Conservation (phyloP, 1,140 invertebrate genomes). For the Sipha flava region DNA sequence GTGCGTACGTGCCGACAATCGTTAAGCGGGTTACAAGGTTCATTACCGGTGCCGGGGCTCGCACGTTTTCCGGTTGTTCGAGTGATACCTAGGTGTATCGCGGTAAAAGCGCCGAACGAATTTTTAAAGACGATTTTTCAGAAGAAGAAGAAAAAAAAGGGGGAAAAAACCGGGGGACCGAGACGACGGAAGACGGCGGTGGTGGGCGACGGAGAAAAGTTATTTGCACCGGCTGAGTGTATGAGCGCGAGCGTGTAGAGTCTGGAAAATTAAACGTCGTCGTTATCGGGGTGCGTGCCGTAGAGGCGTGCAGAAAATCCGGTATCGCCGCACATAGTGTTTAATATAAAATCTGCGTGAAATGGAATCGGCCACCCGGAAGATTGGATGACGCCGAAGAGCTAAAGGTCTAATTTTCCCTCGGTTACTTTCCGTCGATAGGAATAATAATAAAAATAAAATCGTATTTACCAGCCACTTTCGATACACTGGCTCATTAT, state of each 20-base stretch:
- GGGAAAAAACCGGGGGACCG: neutral
- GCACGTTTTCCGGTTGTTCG: conserved; percentile 17
- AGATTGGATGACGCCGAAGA: conserved; percentile 20
- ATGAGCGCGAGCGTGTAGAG: neutral
- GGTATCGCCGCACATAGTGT: neutral
- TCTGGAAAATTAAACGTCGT: conserved; percentile 29
- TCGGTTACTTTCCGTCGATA: neutral
- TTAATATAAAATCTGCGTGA: conserved; percentile 23
- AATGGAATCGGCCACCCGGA: conserved; percentile 21
- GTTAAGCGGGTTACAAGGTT: conserved; percentile 17
- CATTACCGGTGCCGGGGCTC: neutral
- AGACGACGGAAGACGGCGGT: neutral
- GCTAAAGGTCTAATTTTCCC: conserved; percentile 26
- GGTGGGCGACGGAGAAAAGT: neutral
- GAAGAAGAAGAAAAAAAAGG: neutral
- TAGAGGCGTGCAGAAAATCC: neutral
- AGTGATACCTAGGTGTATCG: no score
- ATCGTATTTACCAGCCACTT: neutral
- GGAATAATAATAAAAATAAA: neutral
- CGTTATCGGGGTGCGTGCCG: neutral
- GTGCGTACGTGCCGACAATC: conserved; percentile 18
- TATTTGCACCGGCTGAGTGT: neutral
- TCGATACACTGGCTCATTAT: neutral
- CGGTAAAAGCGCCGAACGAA: conserved; percentile 18
- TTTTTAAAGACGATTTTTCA: conserved; percentile 24